Conservation (phyloP, 2,797 vertebrate species). For the Euthynnus affinis region DNA sequence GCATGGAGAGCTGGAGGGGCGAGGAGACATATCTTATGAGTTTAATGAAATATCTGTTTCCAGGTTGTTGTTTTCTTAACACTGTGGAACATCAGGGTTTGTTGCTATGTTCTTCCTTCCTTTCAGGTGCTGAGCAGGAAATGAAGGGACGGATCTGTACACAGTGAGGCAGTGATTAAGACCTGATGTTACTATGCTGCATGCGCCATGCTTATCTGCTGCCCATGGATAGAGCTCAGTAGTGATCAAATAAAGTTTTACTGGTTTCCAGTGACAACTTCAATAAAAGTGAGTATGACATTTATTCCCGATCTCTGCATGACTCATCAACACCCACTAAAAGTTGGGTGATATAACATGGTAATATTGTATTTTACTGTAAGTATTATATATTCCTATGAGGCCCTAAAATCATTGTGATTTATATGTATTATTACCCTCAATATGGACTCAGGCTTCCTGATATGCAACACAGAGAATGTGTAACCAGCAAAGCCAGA, state of each 20-base stretch:
- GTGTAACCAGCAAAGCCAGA: neutral
- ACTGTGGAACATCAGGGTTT: conserved; percentile 30
- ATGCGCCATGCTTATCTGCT: conserved; percentile 36
- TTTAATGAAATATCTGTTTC: conserved; percentile 58
- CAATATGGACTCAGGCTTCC: conserved; percentile 5
- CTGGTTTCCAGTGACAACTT: conserved; percentile 16
- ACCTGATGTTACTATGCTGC: conserved; percentile 48
- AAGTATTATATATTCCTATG: conserved; percentile 1
- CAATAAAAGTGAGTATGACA: conserved; percentile 22
- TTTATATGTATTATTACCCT: conserved; percentile 18
- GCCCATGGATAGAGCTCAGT: neutral
- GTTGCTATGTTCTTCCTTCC: conserved; percentile 26
- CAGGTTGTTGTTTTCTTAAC: conserved; percentile 39
- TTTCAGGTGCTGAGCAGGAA: conserved; percentile 65
- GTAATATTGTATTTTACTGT: neutral
- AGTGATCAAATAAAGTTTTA: conserved; percentile 23
- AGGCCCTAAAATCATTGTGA: neutral
- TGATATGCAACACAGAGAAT: conserved; percentile 15
- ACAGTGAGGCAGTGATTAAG: conserved; percentile 52
- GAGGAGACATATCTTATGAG: conserved; percentile 17
- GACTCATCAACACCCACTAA: conserved; percentile 27
- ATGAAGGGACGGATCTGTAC: conserved; percentile 58
- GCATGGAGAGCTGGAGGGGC: conserved; percentile 3
- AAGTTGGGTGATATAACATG: neutral
- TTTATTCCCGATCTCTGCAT: conserved; percentile 30